Evolutionary conservation across 2,888 invertebrate species (phyloP), one percentile per base, ranked within the genome.

Genomic region (Alcis repandata): DNA sequence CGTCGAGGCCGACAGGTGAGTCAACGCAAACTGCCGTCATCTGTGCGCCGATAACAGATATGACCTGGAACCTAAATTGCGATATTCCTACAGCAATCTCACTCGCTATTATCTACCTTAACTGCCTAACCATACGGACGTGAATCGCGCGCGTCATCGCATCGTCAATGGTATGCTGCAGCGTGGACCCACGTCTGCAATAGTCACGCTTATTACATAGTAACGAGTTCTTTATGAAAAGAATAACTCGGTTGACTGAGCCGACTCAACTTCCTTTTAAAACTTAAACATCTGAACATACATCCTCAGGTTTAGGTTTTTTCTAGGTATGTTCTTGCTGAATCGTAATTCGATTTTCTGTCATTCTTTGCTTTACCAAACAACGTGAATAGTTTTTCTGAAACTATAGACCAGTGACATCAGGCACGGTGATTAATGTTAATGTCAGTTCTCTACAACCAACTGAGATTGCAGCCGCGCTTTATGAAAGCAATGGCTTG

Each of bases 11-110:
- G 27, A 13, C 65, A 57, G 57, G 65, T 70, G 68, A 66, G 45
- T 77, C 74, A 78, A 61, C 67, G 71, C 75, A 67, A 64, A 67
- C 67, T 67, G 69, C 68, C 58, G 65, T 72, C 73, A 74, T 71
- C 69, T 67, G 63, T 52, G 60, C 61, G 58, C 68, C 74, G 84
- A 81, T 84, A 83, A 84, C 77, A 76, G 75, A 79, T 78, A 73
- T 74, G 80, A 77, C 80, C 84, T 79, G 76, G 63, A 72, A 74
- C 62, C 63, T 69, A 64, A 33, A 45, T 43, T 36, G 17, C n/a
- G 7, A 45, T 13, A 56, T 33, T 7, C 4, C 53, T 27, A 41
- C 41, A 41, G 41, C 41, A 41, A 17, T 27, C 17, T 17, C 15
- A 41, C 8, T 17, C 17, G 41, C 51, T 36, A 38, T 20, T 40